Percentiles rank a stretch among this genome's conserved stretches.
Conservation (phyloP, 1,140 invertebrate genomes). For the Leptestheria dahalacensis region DNA sequence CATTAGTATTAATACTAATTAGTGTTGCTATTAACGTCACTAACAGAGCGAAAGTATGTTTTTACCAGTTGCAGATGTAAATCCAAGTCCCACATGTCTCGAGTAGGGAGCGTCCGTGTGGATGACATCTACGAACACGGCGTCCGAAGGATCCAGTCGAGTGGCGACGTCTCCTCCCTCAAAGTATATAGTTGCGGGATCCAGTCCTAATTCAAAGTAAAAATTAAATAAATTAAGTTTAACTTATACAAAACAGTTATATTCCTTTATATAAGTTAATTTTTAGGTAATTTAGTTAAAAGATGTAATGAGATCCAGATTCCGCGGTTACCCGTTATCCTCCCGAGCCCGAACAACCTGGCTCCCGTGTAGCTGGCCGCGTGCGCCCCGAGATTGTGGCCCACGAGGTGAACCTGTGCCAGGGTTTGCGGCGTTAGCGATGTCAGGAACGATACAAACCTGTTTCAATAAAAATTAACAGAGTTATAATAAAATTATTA, state of each 20-base stretch:
- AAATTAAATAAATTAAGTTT: background rate
- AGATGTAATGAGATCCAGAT: no score
- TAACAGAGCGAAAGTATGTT: no score
- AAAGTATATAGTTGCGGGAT: slow-evolving; percentile 53
- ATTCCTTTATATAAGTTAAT: background rate
- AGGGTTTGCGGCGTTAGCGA: background rate
- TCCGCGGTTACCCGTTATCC: slow-evolving; percentile 48
- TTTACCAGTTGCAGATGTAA: slow-evolving; percentile 30
- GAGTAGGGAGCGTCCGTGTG: slow-evolving; percentile 32
- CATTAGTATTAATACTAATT: no score
- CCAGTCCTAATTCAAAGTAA: slow-evolving; percentile 34
- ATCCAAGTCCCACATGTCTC: slow-evolving; percentile 27
- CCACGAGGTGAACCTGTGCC: slow-evolving; percentile 45
- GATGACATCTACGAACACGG: slow-evolving; percentile 35
- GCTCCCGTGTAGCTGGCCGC: slow-evolving; percentile 54
- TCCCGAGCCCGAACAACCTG: slow-evolving; percentile 38
- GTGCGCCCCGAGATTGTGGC: slow-evolving; percentile 62
- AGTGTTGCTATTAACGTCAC: no score
- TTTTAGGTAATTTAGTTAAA: no score
- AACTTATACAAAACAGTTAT: background rate
- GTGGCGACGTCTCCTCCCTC: slow-evolving; percentile 29
- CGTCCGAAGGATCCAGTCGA: slow-evolving; percentile 32
- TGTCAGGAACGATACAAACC: slow-evolving; percentile 8
- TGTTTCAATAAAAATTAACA: background rate
- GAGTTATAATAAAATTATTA: background rate